Conservation (phyloP, 2,797 vertebrate genomes). For the Enteromius paludinosus region DNA sequence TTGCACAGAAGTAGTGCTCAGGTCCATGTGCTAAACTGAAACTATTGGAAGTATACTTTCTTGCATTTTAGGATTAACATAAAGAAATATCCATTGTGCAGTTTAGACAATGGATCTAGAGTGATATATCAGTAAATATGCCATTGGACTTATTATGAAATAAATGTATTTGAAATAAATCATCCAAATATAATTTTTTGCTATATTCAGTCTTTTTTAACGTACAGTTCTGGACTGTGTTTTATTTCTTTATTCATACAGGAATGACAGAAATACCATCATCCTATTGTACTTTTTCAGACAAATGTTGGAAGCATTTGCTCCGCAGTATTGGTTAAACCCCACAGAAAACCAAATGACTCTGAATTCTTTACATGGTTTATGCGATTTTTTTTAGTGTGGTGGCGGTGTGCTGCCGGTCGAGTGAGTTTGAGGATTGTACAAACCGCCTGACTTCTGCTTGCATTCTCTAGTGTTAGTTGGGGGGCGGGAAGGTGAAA, state of each 20-base stretch:
- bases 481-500: constrained; percentile 25
- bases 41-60: background rate
- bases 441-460: constrained; percentile 47
- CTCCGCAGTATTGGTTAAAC: constrained; percentile 18
- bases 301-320: constrained; percentile 13
- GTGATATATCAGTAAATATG: background rate
- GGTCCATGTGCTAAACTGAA: background rate
- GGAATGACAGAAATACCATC: background rate
- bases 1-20: background rate
- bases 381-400: constrained; percentile 27
- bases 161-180: background rate
- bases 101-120: background rate
- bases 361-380: constrained; percentile 34
- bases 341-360: constrained; percentile 31
- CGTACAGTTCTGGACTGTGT: background rate
- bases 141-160: background rate
- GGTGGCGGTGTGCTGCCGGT: constrained; percentile 27
- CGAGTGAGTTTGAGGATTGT: constrained; percentile 51
- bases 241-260: background rate
- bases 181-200: background rate
- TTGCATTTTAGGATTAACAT: background rate
- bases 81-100: too few relatives aligned
- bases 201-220: background rate
- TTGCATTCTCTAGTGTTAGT: constrained; percentile 26
- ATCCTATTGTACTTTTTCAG: constrained; percentile 1